Base-by-base conservation (phyloP, 2,797 vertebrate species). In the Triplophysa yarkandensis region DNA sequence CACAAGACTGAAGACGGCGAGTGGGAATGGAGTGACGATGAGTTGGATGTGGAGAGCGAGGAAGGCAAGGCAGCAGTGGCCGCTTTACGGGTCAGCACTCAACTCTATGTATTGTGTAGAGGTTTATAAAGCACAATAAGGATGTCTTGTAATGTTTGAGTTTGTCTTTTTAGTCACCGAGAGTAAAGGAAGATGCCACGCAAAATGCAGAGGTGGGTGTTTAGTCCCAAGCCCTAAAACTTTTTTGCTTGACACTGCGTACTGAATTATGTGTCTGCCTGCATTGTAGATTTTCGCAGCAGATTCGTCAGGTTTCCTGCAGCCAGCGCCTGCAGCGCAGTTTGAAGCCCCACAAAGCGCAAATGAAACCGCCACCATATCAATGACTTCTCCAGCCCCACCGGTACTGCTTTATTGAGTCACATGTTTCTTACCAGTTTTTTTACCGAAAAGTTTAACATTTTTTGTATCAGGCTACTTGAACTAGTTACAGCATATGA, bases 1-100 rank as follows among this genome's bases (percentile, higher is more conserved):
- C 96, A 99, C 82, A 99, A 98, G 89, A 99, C 97, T 0, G 96
- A 97, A 85, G 96, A 98, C 1, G 97, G 96, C 0, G 97, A 91
- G 34, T 93, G 92, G 92, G 98, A 99, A 82, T 99, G 98, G 97
- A 99, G 98, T 3, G 98, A 99, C 10, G 97, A 99, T 1, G 97
- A 99, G 74, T 88, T 99, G 82, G 98, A 99, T 19, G 94, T 97
- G 86, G 97, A 99, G 88, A 99, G 97, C 0, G 97, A 99, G 85
- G 98, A 99, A 86, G 98, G 98, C 43, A 98, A 92, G 90, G 97
- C 97, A 32, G 97, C 98, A 0, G 94, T 98, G 73, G 93, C 94
- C 74, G 95, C 95, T 82, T 92, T 98, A 87, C 92, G 98, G 93
- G 97, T 98, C 83, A 85, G 46, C 10, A 23, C 57, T 9, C 21